A percentile compares a stretch with the other conserved stretches of the same genome.
These are phyloP conservation scores for Camelus dromedarius DNA, from an alignment of 2,113 vertebrate genomes.

Conservation along the genomic window DNA sequence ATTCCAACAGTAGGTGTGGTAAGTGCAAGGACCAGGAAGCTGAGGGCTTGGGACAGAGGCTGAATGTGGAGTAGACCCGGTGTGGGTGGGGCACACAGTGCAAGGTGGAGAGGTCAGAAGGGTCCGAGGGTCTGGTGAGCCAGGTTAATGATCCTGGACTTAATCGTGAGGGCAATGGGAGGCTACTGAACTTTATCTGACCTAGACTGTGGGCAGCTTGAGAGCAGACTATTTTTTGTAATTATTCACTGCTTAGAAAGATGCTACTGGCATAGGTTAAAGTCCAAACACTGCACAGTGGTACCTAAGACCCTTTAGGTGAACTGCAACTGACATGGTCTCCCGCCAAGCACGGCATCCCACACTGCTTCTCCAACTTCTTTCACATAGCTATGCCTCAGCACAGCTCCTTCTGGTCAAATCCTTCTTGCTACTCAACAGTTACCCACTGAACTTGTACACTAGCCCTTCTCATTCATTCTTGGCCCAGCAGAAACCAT, in stretches of 20 bases:
- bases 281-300: background rate
- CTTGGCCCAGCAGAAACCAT: background rate
- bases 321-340: background rate
- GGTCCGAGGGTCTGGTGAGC: background rate
- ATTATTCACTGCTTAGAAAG: background rate
- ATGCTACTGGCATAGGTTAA: background rate
- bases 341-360: background rate
- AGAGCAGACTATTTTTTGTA: background rate
- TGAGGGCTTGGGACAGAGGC: background rate
- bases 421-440: background rate
- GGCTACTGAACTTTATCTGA: background rate
- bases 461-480: background rate
- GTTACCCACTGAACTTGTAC: background rate
- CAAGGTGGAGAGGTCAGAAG: background rate
- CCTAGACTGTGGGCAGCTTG: background rate
- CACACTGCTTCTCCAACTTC: background rate
- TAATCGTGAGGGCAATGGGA: background rate
- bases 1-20: background rate
- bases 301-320: background rate
- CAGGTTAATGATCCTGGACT: background rate
- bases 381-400: background rate
- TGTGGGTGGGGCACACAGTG: background rate
- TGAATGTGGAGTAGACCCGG: background rate
- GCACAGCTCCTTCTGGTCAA: background rate
- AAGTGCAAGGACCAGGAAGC: background rate